A percentile compares a stretch with the other conserved stretches of the same genome.
These are phyloP conservation scores for Brachionus paranguensis DNA, from an alignment of 1,140 invertebrate genomes.

Conservation along the genomic window DNA sequence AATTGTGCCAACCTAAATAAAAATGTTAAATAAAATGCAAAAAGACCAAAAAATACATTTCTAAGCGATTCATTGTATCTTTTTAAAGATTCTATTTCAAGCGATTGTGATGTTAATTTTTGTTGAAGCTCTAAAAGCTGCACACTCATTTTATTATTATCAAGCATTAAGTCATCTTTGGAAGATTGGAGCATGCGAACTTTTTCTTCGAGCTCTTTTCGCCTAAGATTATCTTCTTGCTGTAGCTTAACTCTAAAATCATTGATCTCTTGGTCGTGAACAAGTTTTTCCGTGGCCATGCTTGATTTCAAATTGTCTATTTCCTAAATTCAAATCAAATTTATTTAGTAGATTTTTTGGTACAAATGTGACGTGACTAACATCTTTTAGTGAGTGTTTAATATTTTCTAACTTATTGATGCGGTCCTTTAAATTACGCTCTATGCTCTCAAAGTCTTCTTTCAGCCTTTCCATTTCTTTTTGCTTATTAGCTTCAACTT, in stretches of 20 bases:
- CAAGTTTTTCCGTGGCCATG: slow-evolving; percentile 5
- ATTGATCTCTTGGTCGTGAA: slow-evolving; percentile 30
- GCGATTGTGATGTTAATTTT: neutral
- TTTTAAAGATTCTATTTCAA: slow-evolving; percentile 38
- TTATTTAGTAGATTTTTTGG: no score
- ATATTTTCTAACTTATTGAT: slow-evolving; percentile 42
- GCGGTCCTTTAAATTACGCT: slow-evolving; percentile 48
- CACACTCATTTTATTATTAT: slow-evolving; percentile 20
- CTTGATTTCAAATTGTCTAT: slow-evolving; percentile 12
- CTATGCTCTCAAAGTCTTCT: slow-evolving; percentile 48
- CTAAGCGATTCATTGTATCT: slow-evolving; percentile 14
- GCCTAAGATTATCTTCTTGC: neutral
- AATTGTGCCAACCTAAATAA: no score
- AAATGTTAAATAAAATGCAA: neutral
- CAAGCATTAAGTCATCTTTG: slow-evolving; percentile 5
- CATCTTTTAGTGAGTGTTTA: slow-evolving; percentile 5
- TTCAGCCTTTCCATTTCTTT: slow-evolving; percentile 41
- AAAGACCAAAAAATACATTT: neutral
- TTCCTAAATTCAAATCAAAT: neutral
- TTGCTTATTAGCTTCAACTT: neutral
- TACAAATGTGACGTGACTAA: neutral
- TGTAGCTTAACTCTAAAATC: neutral
- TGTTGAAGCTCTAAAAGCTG: slow-evolving; percentile 23
- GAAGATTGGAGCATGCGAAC: neutral
- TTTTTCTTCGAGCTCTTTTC: slow-evolving; percentile 26